These are phyloP conservation scores for Sesamia inferens DNA, from an alignment of 2,888 invertebrate species.

Conservation along the genomic window DNA sequence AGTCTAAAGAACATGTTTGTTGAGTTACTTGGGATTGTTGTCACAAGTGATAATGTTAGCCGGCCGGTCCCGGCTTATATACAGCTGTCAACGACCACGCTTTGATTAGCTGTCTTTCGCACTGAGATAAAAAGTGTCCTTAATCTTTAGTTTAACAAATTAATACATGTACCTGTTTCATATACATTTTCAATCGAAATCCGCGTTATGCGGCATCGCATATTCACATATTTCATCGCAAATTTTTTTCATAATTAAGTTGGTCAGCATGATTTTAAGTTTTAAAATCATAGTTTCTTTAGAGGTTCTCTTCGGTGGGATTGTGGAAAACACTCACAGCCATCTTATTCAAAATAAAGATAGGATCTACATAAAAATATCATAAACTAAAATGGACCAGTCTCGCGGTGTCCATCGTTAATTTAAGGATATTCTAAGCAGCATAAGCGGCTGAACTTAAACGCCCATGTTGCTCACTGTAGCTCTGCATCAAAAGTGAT, in stretches of 20 bases:
- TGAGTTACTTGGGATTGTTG: constrained; percentile 76
- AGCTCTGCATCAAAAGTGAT: too few species aligned
- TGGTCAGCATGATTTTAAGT: too few species aligned
- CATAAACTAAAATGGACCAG: too few species aligned
- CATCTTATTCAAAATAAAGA: too few species aligned
- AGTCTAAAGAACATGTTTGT: constrained; percentile 86
- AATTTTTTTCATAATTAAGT: background rate
- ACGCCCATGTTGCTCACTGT: too few species aligned
- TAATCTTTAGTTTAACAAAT: constrained; percentile 85
- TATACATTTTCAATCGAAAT: constrained; percentile 72
- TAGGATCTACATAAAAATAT: too few species aligned
- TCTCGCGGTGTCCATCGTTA: too few species aligned
- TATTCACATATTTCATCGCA: too few species aligned
- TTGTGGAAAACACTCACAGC: too few species aligned
- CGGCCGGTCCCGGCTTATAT: constrained; percentile 79
- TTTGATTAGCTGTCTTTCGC: constrained; percentile 73
- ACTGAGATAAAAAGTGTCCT: constrained; percentile 84
- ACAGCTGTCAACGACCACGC: constrained; percentile 81
- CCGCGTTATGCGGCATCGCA: constrained; percentile 73
- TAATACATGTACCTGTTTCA: constrained; percentile 72
- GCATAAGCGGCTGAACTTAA: too few species aligned
- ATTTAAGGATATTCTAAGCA: too few species aligned
- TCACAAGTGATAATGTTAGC: constrained; percentile 82
- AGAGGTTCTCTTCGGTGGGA: background rate
- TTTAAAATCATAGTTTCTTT: too few species aligned